phyloP scores from a whole-genome alignment of 2,888 invertebrate species.

The Glaucopsyche alexis region DNA sequence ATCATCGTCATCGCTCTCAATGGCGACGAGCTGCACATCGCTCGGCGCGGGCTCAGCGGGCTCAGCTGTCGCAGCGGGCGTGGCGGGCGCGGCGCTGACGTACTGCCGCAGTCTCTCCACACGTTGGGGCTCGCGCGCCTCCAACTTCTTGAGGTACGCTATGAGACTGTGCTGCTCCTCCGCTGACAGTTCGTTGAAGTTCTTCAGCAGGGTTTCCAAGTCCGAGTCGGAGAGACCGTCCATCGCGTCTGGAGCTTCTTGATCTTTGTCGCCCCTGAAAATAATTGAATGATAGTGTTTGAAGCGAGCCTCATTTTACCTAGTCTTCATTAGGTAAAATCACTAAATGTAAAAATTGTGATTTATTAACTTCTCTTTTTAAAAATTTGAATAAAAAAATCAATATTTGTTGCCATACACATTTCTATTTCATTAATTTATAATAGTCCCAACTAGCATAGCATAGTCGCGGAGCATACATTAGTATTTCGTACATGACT shows the following conservation, averaged over 20 bases:
- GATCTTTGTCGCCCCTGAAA: conserved; percentile 50
- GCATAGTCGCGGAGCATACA: too few species aligned
- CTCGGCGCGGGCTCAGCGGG: conserved; percentile 29
- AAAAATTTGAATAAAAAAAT: too few species aligned
- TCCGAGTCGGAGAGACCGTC: conserved; percentile 90
- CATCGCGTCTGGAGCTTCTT: conserved; percentile 75
- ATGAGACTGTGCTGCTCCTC: conserved; percentile 92
- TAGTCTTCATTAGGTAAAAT: too few species aligned
- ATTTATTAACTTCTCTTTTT: too few species aligned
- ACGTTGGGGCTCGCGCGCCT: conserved; percentile 86
- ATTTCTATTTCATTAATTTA: too few species aligned
- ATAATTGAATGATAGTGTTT: neutral
- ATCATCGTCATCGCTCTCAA: conserved; percentile 87
- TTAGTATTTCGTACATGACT: too few species aligned
- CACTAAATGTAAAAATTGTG: too few species aligned
- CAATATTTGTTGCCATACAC: too few species aligned
- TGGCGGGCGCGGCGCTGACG: conserved; percentile 78
- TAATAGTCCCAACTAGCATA: too few species aligned
- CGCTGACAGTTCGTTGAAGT: conserved; percentile 86
- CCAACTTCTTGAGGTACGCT: conserved; percentile 89
- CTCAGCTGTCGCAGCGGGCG: conserved; percentile 29
- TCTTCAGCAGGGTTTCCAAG: conserved; percentile 87
- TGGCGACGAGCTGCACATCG: conserved; percentile 42
- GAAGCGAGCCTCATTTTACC: too few species aligned
- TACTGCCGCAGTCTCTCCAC: conserved; percentile 88